A percentile compares a stretch with the other conserved stretches of the same genome.
Conservation (phyloP, 2,113 vertebrate genomes). For the Dunckerocampus dactyliophorus region DNA sequence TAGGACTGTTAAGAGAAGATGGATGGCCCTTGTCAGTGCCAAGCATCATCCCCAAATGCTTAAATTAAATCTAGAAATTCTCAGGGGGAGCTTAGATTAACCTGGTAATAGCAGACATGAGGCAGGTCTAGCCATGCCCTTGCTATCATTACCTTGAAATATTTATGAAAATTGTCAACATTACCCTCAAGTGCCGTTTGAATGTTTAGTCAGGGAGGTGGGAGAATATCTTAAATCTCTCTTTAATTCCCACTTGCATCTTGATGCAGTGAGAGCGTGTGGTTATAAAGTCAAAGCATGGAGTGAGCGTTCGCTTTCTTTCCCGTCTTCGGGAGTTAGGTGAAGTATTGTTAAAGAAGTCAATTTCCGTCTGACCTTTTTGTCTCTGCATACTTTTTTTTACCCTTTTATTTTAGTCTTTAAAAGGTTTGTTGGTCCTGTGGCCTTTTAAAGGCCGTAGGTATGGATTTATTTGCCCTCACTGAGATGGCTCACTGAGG, state of each 20-base stretch:
- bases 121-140: slow-evolving; percentile 38
- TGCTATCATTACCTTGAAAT: slow-evolving; percentile 59
- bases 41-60: slow-evolving; percentile 80
- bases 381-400: slow-evolving; percentile 63
- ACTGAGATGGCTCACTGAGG: slow-evolving; percentile 46
- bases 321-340: slow-evolving; percentile 61
- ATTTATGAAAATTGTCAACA: slow-evolving; percentile 60
- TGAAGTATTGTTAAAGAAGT: slow-evolving; percentile 69
- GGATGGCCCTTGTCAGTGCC: slow-evolving; percentile 79
- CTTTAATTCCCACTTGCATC: slow-evolving; percentile 28
- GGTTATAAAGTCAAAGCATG: slow-evolving; percentile 16
- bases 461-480: slow-evolving; percentile 69
- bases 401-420: slow-evolving; percentile 29
- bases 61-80: slow-evolving; percentile 81
- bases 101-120: slow-evolving; percentile 64
- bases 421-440: slow-evolving; percentile 69
- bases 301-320: background rate
- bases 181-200: slow-evolving; percentile 48
- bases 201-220: slow-evolving; percentile 39
- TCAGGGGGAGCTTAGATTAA: slow-evolving; percentile 81
- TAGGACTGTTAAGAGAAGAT: slow-evolving; percentile 87
- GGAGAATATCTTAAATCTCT: slow-evolving; percentile 28
- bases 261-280: slow-evolving; percentile 9
- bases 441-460: slow-evolving; percentile 68
- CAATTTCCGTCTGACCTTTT: slow-evolving; percentile 74